Percentiles rank a stretch among this genome's conserved stretches.
Conservation (phyloP, 2,888 invertebrate genomes). For the Prionchulus punctatus region DNA sequence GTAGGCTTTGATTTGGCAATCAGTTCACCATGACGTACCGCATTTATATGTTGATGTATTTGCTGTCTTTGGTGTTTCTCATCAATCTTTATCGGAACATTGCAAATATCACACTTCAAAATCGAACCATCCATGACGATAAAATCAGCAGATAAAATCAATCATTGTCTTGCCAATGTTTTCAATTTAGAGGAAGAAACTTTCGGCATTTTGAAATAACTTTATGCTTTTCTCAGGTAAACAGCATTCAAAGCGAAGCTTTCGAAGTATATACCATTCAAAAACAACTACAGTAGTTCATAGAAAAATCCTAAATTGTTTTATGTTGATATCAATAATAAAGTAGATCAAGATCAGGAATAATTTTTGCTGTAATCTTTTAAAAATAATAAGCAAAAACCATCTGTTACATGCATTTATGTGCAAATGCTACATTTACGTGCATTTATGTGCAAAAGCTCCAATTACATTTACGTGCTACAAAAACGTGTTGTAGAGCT, state of each 20-base stretch:
- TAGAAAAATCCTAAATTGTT: too few relatives aligned
- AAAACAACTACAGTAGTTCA: too few relatives aligned
- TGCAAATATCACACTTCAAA: not conserved
- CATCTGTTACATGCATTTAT: too few relatives aligned
- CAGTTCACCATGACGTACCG: not conserved
- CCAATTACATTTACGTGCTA: not conserved
- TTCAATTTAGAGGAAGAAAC: not conserved
- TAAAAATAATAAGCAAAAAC: not conserved
- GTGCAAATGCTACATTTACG: too few relatives aligned
- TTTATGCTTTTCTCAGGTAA: too few relatives aligned
- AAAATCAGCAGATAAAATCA: not conserved
- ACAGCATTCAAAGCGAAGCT: too few relatives aligned
- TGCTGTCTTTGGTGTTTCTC: not conserved
- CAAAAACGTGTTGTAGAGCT: not conserved
- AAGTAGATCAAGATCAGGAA: too few relatives aligned
- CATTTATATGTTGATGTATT: not conserved
- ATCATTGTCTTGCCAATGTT: not conserved
- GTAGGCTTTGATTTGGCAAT: not conserved
- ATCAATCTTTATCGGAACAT: not conserved
- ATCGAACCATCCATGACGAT: not conserved
- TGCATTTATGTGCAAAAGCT: not conserved
- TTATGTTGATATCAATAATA: too few relatives aligned
- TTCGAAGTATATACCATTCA: too few relatives aligned
- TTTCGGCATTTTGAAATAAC: not conserved
- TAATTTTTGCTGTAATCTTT: not conserved